Conservation (phyloP, 2,888 invertebrate genomes). For the Arge pagana region DNA sequence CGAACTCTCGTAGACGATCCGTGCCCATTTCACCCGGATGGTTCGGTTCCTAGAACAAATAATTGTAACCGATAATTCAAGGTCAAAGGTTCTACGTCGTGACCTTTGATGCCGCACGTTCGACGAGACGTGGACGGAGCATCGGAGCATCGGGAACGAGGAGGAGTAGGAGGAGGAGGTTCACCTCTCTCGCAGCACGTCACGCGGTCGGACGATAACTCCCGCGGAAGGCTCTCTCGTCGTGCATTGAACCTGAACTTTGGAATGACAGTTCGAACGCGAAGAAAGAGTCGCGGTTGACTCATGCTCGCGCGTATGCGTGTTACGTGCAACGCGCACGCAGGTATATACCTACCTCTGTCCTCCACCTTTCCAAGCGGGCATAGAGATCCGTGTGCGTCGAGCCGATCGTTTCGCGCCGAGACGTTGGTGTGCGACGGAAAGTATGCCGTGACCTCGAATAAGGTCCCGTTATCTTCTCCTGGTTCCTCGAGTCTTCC, state of each 20-base stretch:
- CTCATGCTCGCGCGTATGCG: neutral
- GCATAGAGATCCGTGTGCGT: slow-evolving; percentile 22
- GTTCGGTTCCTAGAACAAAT: no score
- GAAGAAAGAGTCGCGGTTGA: slow-evolving; percentile 15
- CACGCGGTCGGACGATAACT: no score
- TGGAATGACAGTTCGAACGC: slow-evolving; percentile 21
- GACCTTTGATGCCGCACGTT: neutral
- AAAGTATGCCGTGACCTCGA: slow-evolving; percentile 57
- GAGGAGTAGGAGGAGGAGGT: no score
- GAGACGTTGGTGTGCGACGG: slow-evolving; percentile 24
- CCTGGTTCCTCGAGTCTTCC: slow-evolving; percentile 44
- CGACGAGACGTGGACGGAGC: neutral
- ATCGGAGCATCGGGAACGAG: no score
- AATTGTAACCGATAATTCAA: no score
- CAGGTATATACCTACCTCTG: neutral
- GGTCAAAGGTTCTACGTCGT: no score
- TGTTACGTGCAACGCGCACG: neutral
- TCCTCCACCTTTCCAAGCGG: slow-evolving; percentile 12
- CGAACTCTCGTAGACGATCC: no score
- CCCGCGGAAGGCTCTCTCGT: slow-evolving; percentile 14
- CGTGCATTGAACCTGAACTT: slow-evolving; percentile 29
- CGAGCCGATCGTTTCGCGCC: slow-evolving; percentile 1
- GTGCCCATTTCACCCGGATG: no score
- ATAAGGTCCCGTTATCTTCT: slow-evolving; percentile 52
- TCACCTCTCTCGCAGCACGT: no score